phyloP scores from a whole-genome alignment of 2,113 vertebrate species.

The Lanius collurio region DNA sequence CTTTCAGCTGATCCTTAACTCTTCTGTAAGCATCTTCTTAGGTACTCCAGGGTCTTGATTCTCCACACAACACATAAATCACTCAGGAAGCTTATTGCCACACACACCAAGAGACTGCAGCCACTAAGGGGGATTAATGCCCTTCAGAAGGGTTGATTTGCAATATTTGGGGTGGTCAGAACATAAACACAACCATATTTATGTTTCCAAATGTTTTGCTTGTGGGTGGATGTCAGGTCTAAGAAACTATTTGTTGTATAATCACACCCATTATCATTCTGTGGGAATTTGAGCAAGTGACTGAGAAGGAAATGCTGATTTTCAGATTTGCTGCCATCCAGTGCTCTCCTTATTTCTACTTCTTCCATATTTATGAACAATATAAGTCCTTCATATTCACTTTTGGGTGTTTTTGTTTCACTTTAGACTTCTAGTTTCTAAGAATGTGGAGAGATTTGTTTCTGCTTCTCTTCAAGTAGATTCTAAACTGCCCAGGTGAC shows the following conservation, averaged over 20 bases:
- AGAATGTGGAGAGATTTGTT: not conserved
- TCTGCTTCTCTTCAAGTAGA: not conserved
- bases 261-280: not conserved
- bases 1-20: not conserved
- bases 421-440: not conserved
- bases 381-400: not conserved
- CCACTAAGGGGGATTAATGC: not conserved
- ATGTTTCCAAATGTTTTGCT: not conserved
- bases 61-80: not conserved
- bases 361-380: not conserved
- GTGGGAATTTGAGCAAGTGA: not conserved
- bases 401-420: not conserved
- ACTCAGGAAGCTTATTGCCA: not conserved
- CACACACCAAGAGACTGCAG: not conserved
- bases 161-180: not conserved
- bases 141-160: not conserved
- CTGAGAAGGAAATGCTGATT: rapidly evolving
- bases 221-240: not conserved
- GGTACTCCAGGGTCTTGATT: not conserved
- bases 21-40: not conserved
- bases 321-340: not conserved
- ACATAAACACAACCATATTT: not conserved
- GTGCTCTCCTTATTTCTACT: not conserved
- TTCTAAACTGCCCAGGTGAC: not conserved
- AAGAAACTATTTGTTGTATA: not conserved